Evolutionary conservation across 1,140 invertebrate genomes (phyloP), one percentile per base, ranked within the genome.

Genomic region (Calosoma granatense): DNA sequence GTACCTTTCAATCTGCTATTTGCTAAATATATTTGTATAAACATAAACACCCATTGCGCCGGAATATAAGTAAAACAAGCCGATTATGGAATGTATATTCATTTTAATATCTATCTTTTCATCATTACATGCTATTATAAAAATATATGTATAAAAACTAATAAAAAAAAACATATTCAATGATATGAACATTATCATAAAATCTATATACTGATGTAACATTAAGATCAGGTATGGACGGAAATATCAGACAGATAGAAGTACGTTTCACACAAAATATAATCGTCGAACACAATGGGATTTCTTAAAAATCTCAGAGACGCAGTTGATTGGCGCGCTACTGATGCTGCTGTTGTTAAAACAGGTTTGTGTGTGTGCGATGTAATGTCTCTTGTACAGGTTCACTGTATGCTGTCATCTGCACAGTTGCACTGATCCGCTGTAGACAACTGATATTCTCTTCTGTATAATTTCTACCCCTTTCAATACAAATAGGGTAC

Each of bases 381-480:
- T n/a, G n/a, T n/a, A 47, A 4, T 47, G 41, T 47, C 41, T 47
- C 9, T 17, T 47, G 41, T 17, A 47, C 41, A 47, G 41, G 41
- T 47, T 47, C 9, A 47, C 9, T 6, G 17, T 17, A n/a, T n/a
- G n/a, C 17, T 47, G 41, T 47, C 41, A 47, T 47, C 4, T 47
- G 9, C 41, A 17, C 6, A 12, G 17, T 47, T 47, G 3, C 9
- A 47, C 41, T 47, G 41, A 47, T 11, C 41, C 41, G 17, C 41
- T 47, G 6, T 47, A 47, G 15, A 17, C 41, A 12, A 47, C 17
- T 47, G 41, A 6, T 12, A n/a, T 36, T 9, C 9, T 47, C 17
- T 47, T 47, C 17, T 47, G 41, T 47, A 9, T 47, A 47, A 47
- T 47, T 12, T 47, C 41, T 47, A 9, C 41, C 41, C 41, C 41